Conservation (phyloP, 2,888 invertebrate genomes). For the Aleiodes alternator region DNA sequence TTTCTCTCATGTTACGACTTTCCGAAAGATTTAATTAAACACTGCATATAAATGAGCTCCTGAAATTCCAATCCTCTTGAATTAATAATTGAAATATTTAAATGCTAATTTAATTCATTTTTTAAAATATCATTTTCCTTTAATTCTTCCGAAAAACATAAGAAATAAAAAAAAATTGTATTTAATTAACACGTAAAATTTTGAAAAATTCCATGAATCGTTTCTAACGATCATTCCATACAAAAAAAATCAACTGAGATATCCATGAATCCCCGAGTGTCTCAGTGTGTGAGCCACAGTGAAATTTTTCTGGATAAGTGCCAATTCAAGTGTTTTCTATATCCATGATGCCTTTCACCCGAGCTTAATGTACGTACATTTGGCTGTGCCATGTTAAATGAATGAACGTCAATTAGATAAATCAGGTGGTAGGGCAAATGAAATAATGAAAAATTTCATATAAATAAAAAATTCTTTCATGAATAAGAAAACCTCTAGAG, state of each 20-base stretch:
- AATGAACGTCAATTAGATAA: conserved; percentile 19
- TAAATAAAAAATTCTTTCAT: too few species aligned
- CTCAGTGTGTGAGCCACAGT: background rate
- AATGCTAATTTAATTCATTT: background rate
- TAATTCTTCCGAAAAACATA: too few species aligned
- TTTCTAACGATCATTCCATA: too few species aligned
- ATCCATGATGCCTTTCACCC: conserved; percentile 18
- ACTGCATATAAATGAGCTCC: conserved; percentile 1
- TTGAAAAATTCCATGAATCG: too few species aligned
- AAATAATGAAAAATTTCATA: conserved; percentile 7
- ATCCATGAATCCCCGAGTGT: background rate
- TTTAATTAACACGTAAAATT: too few species aligned
- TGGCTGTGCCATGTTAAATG: conserved; percentile 6
- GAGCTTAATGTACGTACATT: conserved; percentile 9
- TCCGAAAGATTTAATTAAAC: conserved; percentile 9
- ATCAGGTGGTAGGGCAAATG: conserved; percentile 11
- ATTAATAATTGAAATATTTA: conserved; percentile 4
- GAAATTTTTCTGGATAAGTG: conserved; percentile 7
- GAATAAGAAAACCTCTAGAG: too few species aligned
- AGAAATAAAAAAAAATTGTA: too few species aligned
- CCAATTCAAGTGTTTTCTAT: conserved; percentile 14
- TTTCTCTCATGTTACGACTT: background rate
- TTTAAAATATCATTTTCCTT: too few species aligned
- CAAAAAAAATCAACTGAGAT: too few species aligned
- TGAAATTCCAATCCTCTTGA: conserved; percentile 2